Evolutionary conservation across 2,113 vertebrate genomes (phyloP).

Genomic region (Capra hircus): DNA sequence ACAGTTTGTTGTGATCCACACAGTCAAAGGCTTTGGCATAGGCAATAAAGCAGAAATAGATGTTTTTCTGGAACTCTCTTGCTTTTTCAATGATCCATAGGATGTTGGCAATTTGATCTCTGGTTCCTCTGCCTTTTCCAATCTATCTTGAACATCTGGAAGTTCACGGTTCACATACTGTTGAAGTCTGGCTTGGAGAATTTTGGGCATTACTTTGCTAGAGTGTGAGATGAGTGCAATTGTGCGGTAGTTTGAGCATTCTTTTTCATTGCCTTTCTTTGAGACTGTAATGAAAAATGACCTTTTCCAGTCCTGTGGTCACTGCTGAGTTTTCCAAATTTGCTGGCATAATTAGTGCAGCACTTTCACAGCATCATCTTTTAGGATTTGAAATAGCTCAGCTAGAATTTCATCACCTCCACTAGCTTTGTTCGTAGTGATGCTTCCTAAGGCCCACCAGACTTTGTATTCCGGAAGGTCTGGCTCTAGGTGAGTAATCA

Average conservation of each 20-base stretch:
- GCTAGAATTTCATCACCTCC: background rate
- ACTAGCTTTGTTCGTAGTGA: background rate
- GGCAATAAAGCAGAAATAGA: background rate
- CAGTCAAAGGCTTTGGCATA: background rate
- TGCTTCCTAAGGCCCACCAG: background rate
- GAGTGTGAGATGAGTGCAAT: background rate
- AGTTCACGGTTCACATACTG: background rate
- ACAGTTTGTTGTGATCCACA: background rate
- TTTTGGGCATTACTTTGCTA: background rate
- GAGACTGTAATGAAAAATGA: background rate
- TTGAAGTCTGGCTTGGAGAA: background rate
- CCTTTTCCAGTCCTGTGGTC: background rate
- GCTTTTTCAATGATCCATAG: accelerated
- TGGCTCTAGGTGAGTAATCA: background rate
- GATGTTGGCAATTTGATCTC: background rate
- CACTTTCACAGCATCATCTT: background rate
- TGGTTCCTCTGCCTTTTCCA: background rate
- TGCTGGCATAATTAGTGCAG: background rate
- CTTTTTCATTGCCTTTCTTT: background rate
- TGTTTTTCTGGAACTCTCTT: background rate
- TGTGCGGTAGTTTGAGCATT: background rate
- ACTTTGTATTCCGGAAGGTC: background rate
- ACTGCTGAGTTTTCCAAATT: background rate
- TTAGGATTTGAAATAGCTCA: background rate
- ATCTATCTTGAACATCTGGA: background rate